These are phyloP conservation scores for Germaria angustata DNA, from an alignment of 2,888 invertebrate species.

Conservation along the genomic window DNA sequence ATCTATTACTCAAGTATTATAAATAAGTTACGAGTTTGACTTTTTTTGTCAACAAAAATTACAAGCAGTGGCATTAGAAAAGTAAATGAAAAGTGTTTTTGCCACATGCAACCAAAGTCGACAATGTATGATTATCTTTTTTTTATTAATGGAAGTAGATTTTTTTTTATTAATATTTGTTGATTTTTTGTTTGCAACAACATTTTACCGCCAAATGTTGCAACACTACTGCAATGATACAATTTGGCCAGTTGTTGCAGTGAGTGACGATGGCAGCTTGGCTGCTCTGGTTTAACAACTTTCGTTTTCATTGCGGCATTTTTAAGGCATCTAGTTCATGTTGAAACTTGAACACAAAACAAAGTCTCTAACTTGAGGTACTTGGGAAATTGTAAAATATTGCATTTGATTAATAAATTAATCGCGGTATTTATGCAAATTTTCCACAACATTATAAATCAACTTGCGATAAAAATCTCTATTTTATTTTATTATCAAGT, in stretches of 20 bases:
- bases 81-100: neutral
- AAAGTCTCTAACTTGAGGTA: neutral
- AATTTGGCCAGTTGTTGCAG: conserved; percentile 4
- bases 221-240: conserved; percentile 25
- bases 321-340: conserved; percentile 56
- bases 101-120: neutral
- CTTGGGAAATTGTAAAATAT: conserved; percentile 11
- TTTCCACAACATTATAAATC: conserved; percentile 43
- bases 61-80: conserved; percentile 20
- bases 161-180: neutral
- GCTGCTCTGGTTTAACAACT: conserved; percentile 48
- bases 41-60: neutral
- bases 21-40: no score
- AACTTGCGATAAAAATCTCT: conserved; percentile 18
- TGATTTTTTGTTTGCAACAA: conserved; percentile 16
- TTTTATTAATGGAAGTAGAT: conserved; percentile 25
- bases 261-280: neutral
- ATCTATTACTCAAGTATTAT: no score
- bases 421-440: conserved; percentile 38
- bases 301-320: conserved; percentile 57
- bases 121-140: neutral
- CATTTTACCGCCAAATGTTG: conserved; percentile 26
- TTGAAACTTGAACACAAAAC: neutral
- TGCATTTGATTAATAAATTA: conserved; percentile 44
- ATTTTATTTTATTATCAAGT: neutral